A percentile compares a stretch with the other conserved stretches of the same genome.
These are phyloP conservation scores for Mustela nigripes DNA, from an alignment of 2,113 vertebrate species.

Conservation along the genomic window DNA sequence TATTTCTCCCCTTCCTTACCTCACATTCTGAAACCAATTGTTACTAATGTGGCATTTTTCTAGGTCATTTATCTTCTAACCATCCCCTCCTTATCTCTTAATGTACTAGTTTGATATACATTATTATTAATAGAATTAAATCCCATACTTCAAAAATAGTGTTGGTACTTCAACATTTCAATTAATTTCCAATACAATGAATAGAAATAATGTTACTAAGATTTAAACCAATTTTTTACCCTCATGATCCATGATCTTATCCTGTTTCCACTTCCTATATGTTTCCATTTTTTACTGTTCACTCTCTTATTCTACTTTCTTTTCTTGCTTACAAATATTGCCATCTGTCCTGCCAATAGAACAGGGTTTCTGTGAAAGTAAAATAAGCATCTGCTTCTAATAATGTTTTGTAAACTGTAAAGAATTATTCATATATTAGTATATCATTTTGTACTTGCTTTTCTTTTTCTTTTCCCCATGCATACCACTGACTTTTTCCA, in stretches of 20 bases:
- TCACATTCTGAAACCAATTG: background rate
- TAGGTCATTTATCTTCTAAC: background rate
- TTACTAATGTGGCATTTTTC: background rate
- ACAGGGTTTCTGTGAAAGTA: conserved; percentile 43
- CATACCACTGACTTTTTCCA: background rate
- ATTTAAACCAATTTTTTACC: background rate
- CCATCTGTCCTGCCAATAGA: conserved; percentile 40
- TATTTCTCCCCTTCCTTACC: background rate
- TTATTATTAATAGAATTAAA: conserved; percentile 32
- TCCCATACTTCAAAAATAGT: background rate
- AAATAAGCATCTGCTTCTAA: conserved; percentile 46
- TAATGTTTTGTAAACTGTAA: conserved; percentile 58
- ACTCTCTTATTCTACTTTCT: background rate
- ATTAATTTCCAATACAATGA: background rate
- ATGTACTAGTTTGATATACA: background rate
- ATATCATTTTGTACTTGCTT: background rate
- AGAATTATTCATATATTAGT: conserved; percentile 27
- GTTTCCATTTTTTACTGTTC: background rate
- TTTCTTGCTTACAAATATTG: conserved; percentile 23
- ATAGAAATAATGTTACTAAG: background rate
- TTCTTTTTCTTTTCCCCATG: background rate
- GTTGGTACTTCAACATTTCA: background rate
- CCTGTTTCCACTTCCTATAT: background rate
- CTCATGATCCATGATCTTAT: background rate
- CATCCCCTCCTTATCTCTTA: background rate